These are phyloP conservation scores for Leptoteleia sp. DNA, from an alignment of 1,140 invertebrate genomes.

Conservation along the genomic window DNA sequence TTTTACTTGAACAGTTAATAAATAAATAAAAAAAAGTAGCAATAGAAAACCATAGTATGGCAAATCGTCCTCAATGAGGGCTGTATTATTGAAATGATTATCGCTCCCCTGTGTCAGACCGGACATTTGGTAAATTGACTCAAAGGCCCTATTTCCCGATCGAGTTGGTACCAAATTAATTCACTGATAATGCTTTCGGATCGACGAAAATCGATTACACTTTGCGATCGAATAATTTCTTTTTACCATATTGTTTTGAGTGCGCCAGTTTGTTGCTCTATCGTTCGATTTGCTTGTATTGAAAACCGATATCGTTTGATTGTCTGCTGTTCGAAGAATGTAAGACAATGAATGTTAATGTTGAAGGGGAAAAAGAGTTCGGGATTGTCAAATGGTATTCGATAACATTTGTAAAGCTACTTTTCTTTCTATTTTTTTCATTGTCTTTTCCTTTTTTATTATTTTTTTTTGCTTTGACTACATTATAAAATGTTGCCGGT, in stretches of 20 bases:
- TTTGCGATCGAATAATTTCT: no score
- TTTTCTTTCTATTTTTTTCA: not conserved
- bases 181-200: no score
- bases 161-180: conserved; percentile 62
- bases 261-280: no score
- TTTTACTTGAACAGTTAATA: no score
- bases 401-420: not conserved
- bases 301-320: not conserved
- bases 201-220: no score
- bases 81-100: conserved; percentile 76
- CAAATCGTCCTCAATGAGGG: conserved; percentile 56
- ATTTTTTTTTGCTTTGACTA: no score
- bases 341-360: conserved; percentile 7
- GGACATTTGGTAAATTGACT: conserved; percentile 77
- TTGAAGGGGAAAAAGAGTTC: no score
- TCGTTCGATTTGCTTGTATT: conserved; percentile 13
- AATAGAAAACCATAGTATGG: conserved; percentile 8
- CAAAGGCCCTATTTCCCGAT: conserved; percentile 62
- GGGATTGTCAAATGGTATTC: not conserved
- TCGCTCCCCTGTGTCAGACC: conserved; percentile 70
- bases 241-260: no score
- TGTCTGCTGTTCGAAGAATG: not conserved
- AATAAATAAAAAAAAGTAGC: no score
- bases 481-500: no score
- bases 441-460: no score